Percentiles rank a stretch among this genome's conserved stretches.
Evolutionary conservation across 1,140 invertebrate genomes (phyloP).

Genomic region (Zaprionus nigranus): DNA sequence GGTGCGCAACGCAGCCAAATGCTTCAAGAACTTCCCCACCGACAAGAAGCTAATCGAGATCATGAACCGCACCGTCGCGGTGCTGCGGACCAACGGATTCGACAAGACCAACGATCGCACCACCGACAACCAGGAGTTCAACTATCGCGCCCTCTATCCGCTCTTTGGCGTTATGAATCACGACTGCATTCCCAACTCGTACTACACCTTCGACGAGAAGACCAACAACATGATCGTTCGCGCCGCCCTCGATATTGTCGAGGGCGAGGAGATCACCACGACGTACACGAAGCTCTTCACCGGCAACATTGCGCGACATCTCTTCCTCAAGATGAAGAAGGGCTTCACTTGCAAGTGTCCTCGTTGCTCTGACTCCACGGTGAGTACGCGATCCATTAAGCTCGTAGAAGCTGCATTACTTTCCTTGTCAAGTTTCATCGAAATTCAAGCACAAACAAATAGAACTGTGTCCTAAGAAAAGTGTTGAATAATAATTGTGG

Average conservation of each 20-base stretch:
- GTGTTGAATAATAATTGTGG: too few species aligned
- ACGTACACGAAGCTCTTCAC: constrained; percentile 90
- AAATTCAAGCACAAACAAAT: too few species aligned
- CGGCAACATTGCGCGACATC: constrained; percentile 88
- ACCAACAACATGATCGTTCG: constrained; percentile 88
- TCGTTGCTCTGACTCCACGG: constrained; percentile 90
- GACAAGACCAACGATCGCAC: constrained; percentile 86
- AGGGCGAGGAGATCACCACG: constrained; percentile 89
- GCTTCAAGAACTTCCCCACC: constrained; percentile 86
- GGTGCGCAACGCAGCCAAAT: constrained; percentile 87
- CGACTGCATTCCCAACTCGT: constrained; percentile 90
- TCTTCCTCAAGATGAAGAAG: constrained; percentile 89
- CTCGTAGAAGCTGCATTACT: constrained; percentile 14
- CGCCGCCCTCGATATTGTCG: constrained; percentile 87
- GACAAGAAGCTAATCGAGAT: constrained; percentile 84
- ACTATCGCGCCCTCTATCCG: constrained; percentile 90
- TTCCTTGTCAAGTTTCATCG: too few species aligned
- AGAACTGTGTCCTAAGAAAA: too few species aligned
- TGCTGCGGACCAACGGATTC: constrained; percentile 90
- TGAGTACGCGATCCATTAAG: constrained; percentile 60
- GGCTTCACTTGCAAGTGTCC: constrained; percentile 90
- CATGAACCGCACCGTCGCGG: constrained; percentile 85
- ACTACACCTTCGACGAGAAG: constrained; percentile 87
- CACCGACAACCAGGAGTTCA: constrained; percentile 85
- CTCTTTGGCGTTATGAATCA: constrained; percentile 91